Evolutionary conservation across 1,140 invertebrate genomes (phyloP).

Genomic region (Antheraea pernyi): DNA sequence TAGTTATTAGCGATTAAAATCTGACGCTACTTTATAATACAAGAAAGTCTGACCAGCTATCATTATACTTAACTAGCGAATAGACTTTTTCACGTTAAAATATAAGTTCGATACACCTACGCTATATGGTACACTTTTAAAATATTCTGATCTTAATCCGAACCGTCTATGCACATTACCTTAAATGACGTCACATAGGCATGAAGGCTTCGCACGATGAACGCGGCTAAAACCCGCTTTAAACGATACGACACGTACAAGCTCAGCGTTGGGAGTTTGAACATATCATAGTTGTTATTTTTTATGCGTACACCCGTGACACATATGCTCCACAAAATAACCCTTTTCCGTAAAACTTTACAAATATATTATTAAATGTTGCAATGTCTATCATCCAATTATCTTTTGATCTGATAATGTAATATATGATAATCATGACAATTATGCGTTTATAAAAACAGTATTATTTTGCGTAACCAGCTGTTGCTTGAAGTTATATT

Average conservation of each 20-base stretch:
- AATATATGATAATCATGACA: too few species aligned
- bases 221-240: neutral
- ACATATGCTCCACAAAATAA: neutral
- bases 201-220: neutral
- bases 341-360: neutral
- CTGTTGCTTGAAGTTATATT: too few species aligned
- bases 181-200: neutral
- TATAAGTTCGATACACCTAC: neutral
- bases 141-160: neutral
- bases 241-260: conserved; percentile 1
- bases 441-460: too few species aligned
- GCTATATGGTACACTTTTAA: neutral
- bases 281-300: conserved; percentile 1
- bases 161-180: neutral
- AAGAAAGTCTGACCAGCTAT: too few species aligned
- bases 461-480: too few species aligned
- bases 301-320: neutral
- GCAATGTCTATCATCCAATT: too few species aligned
- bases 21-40: too few species aligned
- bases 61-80: too few species aligned
- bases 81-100: too few species aligned
- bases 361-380: too few species aligned
- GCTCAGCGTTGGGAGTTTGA: conserved; percentile 1
- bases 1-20: too few species aligned
- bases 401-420: too few species aligned